phyloP scores from a whole-genome alignment of 2,888 invertebrate genomes.

The Pasiphila rectangulata region DNA sequence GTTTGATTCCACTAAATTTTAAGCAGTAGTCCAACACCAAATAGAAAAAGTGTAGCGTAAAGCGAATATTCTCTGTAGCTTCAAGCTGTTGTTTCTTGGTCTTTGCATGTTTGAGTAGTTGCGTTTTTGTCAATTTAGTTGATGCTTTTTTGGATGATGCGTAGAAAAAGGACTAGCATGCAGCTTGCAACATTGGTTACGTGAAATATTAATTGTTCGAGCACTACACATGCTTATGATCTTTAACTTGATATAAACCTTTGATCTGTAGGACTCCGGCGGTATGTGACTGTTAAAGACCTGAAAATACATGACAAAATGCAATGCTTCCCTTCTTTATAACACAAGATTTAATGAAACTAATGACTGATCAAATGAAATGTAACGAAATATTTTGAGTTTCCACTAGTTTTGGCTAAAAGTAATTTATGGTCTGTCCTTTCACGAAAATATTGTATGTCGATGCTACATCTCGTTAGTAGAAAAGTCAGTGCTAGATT shows the following conservation, averaged over 20 bases:
- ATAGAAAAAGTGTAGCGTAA: constrained; percentile 45
- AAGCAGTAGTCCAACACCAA: constrained; percentile 61
- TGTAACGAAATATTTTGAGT: not conserved
- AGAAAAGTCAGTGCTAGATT: constrained; percentile 6
- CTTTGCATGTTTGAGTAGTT: constrained; percentile 5
- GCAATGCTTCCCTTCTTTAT: constrained; percentile 64
- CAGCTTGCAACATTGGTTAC: constrained; percentile 50
- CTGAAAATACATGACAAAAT: constrained; percentile 85
- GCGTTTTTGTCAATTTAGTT: constrained; percentile 7
- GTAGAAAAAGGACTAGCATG: constrained; percentile 50
- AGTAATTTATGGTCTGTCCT: not conserved
- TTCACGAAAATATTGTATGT: not conserved
- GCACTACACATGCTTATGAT: constrained; percentile 76
- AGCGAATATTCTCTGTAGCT: constrained; percentile 42
- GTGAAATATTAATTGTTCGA: constrained; percentile 50
- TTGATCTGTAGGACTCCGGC: constrained; percentile 95
- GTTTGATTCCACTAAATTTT: constrained; percentile 15
- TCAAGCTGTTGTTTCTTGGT: constrained; percentile 19
- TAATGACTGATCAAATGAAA: not conserved
- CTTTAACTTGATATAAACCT: constrained; percentile 86
- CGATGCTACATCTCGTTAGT: constrained; percentile 6
- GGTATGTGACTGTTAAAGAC: constrained; percentile 97
- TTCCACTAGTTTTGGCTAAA: not conserved
- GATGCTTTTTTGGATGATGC: constrained; percentile 23
- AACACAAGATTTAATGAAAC: constrained; percentile 28